Evolutionary conservation across 1,140 invertebrate species (phyloP).

Genomic region (Eueides isabella): DNA sequence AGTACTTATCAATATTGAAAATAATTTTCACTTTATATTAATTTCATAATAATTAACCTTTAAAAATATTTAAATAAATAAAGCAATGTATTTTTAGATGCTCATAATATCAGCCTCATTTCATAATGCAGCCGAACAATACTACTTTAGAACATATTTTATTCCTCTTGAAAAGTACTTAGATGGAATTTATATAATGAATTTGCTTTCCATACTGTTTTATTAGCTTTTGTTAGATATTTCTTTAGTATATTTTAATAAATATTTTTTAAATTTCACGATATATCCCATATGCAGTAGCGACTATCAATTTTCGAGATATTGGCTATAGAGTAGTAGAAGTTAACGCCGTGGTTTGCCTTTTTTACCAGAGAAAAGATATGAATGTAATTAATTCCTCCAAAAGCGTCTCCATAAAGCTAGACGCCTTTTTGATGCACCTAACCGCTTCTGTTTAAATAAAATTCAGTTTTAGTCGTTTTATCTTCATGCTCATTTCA

Average conservation of each 20-base stretch:
- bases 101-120: neutral
- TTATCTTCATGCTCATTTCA: too few relatives aligned
- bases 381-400: too few relatives aligned
- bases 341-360: too few relatives aligned
- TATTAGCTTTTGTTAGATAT: neutral
- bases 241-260: neutral
- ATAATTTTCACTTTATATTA: neutral
- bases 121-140: neutral
- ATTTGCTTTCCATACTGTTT: neutral
- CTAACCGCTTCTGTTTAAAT: too few relatives aligned
- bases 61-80: neutral
- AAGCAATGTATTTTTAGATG: neutral
- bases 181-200: conserved; percentile 4
- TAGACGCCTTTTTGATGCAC: too few relatives aligned
- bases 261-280: neutral
- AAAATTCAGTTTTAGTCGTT: too few relatives aligned
- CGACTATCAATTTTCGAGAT: too few relatives aligned
- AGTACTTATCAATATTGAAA: neutral
- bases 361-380: too few relatives aligned
- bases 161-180: conserved; percentile 6
- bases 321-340: too few relatives aligned
- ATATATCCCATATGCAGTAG: too few relatives aligned
- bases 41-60: neutral
- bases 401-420: too few relatives aligned
- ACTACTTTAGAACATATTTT: conserved; percentile 6